Evolutionary conservation across 35 echinoderm and acorn worm species (phyloP).

Genomic region (Holothuria glaberrima): DNA sequence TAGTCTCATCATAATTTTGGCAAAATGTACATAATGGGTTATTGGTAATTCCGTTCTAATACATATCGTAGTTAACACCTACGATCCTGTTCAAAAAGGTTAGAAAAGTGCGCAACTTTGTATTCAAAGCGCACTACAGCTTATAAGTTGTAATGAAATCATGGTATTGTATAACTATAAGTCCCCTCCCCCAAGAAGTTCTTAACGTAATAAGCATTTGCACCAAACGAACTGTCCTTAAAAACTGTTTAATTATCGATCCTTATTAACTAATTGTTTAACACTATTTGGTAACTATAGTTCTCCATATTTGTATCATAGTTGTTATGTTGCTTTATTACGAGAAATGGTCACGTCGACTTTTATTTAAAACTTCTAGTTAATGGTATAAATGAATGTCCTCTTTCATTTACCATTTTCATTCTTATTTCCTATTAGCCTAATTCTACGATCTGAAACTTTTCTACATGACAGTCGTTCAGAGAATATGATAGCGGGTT

Average conservation of each 20-base stretch:
- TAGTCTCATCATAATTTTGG: too few species aligned
- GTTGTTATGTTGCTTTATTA: background rate
- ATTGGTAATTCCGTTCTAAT: background rate
- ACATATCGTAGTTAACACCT: background rate
- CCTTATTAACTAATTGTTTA: conserved; percentile 2
- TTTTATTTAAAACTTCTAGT: background rate
- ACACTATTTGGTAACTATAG: background rate
- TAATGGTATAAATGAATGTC: background rate
- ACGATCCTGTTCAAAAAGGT: conserved; percentile 4
- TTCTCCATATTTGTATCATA: background rate
- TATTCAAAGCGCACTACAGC: too few species aligned
- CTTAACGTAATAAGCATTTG: background rate
- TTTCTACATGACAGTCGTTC: too few species aligned
- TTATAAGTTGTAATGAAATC: conserved; percentile 7
- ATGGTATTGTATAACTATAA: conserved; percentile 19
- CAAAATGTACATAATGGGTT: too few species aligned
- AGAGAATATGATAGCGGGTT: too few species aligned
- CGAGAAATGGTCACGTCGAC: background rate
- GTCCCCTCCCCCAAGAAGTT: conserved; percentile 1
- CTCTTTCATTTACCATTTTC: background rate
- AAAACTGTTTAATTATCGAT: background rate
- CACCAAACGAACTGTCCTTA: background rate
- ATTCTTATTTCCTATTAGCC: too few species aligned
- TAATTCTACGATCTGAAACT: too few species aligned
- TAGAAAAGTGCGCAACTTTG: conserved; percentile 2